Evolutionary conservation across 2,888 invertebrate genomes (phyloP).

Genomic region (Bugula neritina): DNA sequence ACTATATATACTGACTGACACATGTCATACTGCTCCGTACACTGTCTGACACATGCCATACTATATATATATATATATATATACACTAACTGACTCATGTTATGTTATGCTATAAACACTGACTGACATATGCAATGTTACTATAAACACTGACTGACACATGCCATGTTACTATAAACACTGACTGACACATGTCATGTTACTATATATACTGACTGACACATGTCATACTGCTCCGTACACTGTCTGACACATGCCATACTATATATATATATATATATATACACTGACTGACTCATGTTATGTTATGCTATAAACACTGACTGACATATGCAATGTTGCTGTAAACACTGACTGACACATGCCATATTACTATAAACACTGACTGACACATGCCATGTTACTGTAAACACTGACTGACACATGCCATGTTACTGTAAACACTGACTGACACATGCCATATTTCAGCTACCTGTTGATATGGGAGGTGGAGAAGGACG

Average conservation of each 20-base stretch:
- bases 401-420: not conserved
- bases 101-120: no score
- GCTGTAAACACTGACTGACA: no score
- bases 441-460: not conserved
- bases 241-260: not conserved
- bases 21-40: not conserved
- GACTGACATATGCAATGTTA: not conserved
- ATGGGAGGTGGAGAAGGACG: conserved; percentile 98
- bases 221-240: not conserved
- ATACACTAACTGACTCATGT: no score
- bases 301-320: not conserved
- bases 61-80: no score
- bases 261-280: not conserved
- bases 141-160: not conserved
- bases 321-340: no score
- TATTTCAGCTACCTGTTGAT: conserved; percentile 75
- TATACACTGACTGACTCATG: not conserved
- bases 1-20: not conserved
- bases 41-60: not conserved
- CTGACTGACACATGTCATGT: not conserved
- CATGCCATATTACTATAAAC: no score
- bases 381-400: no score
- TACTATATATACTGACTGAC: not conserved
- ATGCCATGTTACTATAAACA: not conserved
- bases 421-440: not conserved